Percentiles rank a stretch among this genome's conserved stretches.
phyloP scores from a whole-genome alignment of 2,797 vertebrate species.

The Rhinoraja longicauda region DNA sequence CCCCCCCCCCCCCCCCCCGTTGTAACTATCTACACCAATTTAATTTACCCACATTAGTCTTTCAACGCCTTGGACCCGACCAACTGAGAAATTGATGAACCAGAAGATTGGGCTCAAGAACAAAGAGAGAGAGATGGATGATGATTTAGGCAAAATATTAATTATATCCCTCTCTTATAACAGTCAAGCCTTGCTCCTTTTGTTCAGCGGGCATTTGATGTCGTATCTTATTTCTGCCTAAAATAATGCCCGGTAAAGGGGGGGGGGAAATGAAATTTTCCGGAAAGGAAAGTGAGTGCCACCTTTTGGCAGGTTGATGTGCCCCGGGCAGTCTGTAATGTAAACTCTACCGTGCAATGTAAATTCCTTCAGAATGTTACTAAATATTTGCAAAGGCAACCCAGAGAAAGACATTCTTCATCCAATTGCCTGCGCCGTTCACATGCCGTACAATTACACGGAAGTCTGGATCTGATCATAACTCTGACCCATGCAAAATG shows the following conservation, averaged over 20 bases:
- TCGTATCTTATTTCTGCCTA: neutral
- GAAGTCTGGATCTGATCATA: slow-evolving; percentile 35
- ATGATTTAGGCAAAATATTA: neutral
- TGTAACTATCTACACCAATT: no score
- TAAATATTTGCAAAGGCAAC: neutral
- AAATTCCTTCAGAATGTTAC: neutral
- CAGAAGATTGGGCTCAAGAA: no score
- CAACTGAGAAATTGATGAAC: no score
- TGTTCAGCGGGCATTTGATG: neutral
- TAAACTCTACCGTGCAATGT: neutral
- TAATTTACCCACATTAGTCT: no score
- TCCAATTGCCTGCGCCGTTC: neutral
- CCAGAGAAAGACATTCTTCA: neutral
- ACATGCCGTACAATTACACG: neutral
- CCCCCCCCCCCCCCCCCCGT: no score
- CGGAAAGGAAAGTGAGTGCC: neutral
- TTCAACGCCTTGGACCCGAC: no score
- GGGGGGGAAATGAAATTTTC: neutral
- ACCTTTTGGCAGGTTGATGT: neutral
- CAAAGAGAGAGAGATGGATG: neutral
- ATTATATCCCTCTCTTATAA: neutral
- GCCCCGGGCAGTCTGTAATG: neutral
- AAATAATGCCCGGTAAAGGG: neutral
- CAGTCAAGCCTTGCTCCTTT: neutral
- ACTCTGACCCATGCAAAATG: slow-evolving; percentile 7